Percentiles rank a stretch among this genome's conserved stretches.
Conservation (phyloP, 2,888 invertebrate species). For the Barypeithes pellucidus region DNA sequence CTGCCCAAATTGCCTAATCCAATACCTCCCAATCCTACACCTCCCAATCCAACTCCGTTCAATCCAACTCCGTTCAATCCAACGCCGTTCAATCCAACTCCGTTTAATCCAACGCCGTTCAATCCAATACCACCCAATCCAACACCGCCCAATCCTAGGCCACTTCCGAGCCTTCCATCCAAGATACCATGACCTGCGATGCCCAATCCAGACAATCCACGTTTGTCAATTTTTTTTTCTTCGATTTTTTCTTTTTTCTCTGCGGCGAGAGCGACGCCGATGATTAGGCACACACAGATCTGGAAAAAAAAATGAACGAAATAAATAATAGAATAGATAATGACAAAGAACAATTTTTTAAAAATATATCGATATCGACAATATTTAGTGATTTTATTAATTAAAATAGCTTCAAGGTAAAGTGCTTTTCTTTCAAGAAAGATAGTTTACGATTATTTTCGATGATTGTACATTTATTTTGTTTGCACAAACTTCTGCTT, state of each 20-base stretch:
- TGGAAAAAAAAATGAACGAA: constrained; percentile 53
- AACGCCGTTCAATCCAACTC: constrained; percentile 24
- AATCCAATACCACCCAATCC: constrained; percentile 43
- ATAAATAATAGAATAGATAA: not conserved
- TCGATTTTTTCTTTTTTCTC: constrained; percentile 56
- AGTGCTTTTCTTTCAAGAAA: too few relatives aligned
- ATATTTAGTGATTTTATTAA: too few relatives aligned
- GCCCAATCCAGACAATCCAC: constrained; percentile 64
- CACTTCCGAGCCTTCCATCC: constrained; percentile 51
- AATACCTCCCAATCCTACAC: constrained; percentile 26
- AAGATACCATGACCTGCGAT: constrained; percentile 56
- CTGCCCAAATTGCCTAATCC: constrained; percentile 40
- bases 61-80: constrained; percentile 46
- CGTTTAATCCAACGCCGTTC: constrained; percentile 26
- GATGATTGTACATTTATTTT: too few relatives aligned
- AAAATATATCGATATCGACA: too few relatives aligned
- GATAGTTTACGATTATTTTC: too few relatives aligned
- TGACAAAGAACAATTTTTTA: too few relatives aligned
- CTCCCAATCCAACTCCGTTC: constrained; percentile 39
- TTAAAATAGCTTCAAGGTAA: too few relatives aligned
- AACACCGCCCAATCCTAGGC: constrained; percentile 43
- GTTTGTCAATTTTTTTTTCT: constrained; percentile 65
- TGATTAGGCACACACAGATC: constrained; percentile 62
- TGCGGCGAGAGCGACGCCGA: constrained; percentile 59
- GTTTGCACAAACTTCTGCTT: too few relatives aligned